Evolutionary conservation across 2,113 vertebrate genomes (phyloP), one percentile per base, ranked within the genome.

Genomic region (Phainopepla nitens): DNA sequence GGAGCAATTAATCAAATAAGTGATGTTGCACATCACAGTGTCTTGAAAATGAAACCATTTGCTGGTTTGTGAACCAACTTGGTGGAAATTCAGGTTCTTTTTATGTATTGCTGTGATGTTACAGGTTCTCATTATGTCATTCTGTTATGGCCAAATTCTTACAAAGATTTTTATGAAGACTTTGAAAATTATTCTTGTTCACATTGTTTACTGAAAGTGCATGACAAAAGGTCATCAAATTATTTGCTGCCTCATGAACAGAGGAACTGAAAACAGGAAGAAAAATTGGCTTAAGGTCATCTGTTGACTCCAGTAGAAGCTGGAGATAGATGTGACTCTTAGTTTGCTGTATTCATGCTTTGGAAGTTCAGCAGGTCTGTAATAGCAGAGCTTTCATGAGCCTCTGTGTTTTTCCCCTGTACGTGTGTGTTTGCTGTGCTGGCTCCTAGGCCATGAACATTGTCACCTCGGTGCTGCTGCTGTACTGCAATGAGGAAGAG

Each of bases 401-500:
- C 35, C 41, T 87, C 80, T 24, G 8, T 71, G 50, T 94, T 96
- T 76, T 82, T 71, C 39, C 77, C 45, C 17, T 83, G 7, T 57
- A 2, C 45, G 20, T 82, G 9, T 58, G 4, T 72, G 15, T 89
- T 64, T 89, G 16, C 62, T 21, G 16, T 72, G 44, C 28, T 15
- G 72, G 7, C 89, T 87, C 1, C 1, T 72, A 99, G 99, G 99
- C 99, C 7, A 99, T 99, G 99, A 99, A 99, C 97, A 99, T 99
- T 1, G 99, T 99, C 50, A 99, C 99, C 0, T 99, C 99, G 0
- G 99, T 99, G 33, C 96, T 99, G 66, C 90, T 99, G 96, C 98
- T 99, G 6, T 99, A 99, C 72, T 99, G 99, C 93, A 99, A 98
- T 0, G 99, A 99, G 95, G 99, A 99, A 27, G 98, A 99, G 83